phyloP scores from a whole-genome alignment of 2,113 vertebrate species.

The Girardinichthys multiradiatus region DNA sequence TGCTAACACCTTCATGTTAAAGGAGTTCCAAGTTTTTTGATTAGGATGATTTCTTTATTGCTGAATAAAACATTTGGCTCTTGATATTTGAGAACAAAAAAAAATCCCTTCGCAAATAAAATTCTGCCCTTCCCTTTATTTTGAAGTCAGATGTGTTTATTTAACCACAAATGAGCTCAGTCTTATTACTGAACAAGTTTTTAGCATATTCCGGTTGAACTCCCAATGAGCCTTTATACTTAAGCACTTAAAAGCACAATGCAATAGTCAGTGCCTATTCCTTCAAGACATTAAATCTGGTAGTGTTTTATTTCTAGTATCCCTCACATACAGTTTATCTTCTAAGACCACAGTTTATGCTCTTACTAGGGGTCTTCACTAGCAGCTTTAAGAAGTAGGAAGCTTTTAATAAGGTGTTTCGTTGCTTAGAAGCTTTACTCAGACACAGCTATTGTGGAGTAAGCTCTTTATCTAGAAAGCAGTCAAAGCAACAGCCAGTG shows the following conservation, averaged over 20 bases:
- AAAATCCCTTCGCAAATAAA: not conserved
- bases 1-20: not conserved
- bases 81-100: not conserved
- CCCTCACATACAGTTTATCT: not conserved
- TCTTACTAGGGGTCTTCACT: not conserved
- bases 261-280: not conserved
- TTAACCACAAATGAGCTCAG: not conserved
- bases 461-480: conserved; percentile 27
- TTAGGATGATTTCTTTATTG: not conserved
- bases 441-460: conserved; percentile 21
- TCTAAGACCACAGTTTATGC: not conserved
- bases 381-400: conserved; percentile 9
- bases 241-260: not conserved
- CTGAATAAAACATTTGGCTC: not conserved
- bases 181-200: not conserved
- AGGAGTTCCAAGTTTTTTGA: not conserved
- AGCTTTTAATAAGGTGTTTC: not conserved
- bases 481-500: conserved; percentile 4
- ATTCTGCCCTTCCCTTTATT: not conserved
- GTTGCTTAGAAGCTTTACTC: not conserved
- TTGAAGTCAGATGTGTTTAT: not conserved
- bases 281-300: conserved; percentile 5
- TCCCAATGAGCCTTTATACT: conserved; percentile 9
- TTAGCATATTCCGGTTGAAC: conserved; percentile 20
- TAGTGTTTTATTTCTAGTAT: conserved; percentile 9